Percentiles rank a stretch among this genome's conserved stretches.
Conservation (phyloP, 2,888 invertebrate species). For the Dioctria linearis region DNA sequence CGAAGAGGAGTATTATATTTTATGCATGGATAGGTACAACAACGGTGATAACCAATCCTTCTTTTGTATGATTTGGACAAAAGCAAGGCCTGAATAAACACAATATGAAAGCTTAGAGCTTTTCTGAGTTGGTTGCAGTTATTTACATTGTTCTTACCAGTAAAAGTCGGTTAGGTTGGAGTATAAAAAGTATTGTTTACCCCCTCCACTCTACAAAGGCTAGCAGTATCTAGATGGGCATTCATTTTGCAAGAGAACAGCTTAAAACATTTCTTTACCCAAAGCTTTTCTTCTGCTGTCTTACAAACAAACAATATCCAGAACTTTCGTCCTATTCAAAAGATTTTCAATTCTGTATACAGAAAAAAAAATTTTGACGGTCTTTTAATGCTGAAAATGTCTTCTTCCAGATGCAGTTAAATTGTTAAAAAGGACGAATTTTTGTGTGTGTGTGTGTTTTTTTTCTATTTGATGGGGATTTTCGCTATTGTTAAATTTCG, state of each 20-base stretch:
- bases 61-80: conserved; percentile 17
- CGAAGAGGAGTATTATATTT: too few relatives aligned
- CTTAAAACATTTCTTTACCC: conserved; percentile 2
- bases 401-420: too few relatives aligned
- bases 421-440: too few relatives aligned
- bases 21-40: neutral
- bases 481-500: too few relatives aligned
- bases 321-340: conserved; percentile 28
- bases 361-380: too few relatives aligned
- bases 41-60: conserved; percentile 30
- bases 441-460: too few relatives aligned
- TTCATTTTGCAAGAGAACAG: neutral
- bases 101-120: conserved; percentile 41
- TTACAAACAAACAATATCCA: conserved; percentile 23
- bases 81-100: conserved; percentile 38
- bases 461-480: too few relatives aligned
- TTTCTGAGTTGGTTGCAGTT: conserved; percentile 22
- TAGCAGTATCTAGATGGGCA: neutral
- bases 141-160: conserved; percentile 27
- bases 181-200: neutral
- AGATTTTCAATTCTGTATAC: neutral
- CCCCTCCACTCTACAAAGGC: too few relatives aligned
- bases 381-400: too few relatives aligned
- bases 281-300: conserved; percentile 6
- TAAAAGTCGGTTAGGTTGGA: conserved; percentile 8